Base-by-base conservation (phyloP, 2,888 invertebrate genomes). In the Dexiosoma caninum region DNA sequence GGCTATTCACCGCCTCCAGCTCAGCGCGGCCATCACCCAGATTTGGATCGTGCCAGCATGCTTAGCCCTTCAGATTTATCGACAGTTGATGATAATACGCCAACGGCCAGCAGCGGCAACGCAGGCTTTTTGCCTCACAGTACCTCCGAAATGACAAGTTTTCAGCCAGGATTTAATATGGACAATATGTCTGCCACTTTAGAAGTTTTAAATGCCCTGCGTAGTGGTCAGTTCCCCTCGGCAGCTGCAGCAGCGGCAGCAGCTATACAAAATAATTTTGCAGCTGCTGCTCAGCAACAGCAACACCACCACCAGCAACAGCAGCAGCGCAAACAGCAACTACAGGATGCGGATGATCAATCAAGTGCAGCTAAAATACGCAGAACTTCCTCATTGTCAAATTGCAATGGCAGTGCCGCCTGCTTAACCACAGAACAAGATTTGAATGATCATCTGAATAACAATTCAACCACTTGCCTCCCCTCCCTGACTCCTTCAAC, bases 131-230 rank as follows among this genome's bases (percentile, higher is more conserved):
- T 87, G 83, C 79, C 84, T 27, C 83, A 84, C 62, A 83, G 79
- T 16, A 83, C 85, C 30, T 77, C 21, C 59, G 89, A 89, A 46
- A 85, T 89, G 85, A 84, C 85, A 27, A 86, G 85, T 46, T 89
- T 88, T 59, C 86, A 86, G 78, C 85, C 88, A 49, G 86, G 88
- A 75, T 89, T 90, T 79, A 89, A 88, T 79, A 89, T 90, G 86
- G 90, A 87, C 78, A 90, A 90, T 83, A 88, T 90, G 80, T 89
- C 90, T 59, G 90, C 90, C 66, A 90, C 90, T 14, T 81, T 90
- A 77, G 90, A 90, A 83, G 89, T 90, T 2, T 83, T 90, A 16
- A 90, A 89, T 83, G 90, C 90, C 9, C 82, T 90, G 59, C 88
- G 90, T 75, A 84, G 82, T 14, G 89, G 88, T 35, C 89, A 89